Evolutionary conservation across 2,113 vertebrate genomes (phyloP).

Genomic region (Trinectes maculatus): DNA sequence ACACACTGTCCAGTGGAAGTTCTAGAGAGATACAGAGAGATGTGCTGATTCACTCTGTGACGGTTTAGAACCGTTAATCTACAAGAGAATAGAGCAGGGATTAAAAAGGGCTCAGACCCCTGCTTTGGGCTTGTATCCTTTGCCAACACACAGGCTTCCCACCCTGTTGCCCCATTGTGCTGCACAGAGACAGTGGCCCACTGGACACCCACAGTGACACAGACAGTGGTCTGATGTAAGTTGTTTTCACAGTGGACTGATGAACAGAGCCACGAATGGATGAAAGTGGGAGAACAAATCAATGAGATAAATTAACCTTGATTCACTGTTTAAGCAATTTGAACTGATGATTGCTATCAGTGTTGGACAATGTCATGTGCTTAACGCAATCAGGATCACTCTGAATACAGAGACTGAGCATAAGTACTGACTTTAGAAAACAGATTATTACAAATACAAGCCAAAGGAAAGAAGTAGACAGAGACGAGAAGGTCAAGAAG

Average conservation of each 20-base stretch:
- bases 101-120: constrained; percentile 69
- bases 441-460: background rate
- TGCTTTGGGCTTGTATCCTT: constrained; percentile 43
- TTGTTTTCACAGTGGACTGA: constrained; percentile 67
- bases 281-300: constrained; percentile 18
- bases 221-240: constrained; percentile 72
- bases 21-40: constrained; percentile 69
- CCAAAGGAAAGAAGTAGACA: constrained; percentile 12
- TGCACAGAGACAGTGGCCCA: constrained; percentile 45
- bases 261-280: constrained; percentile 16
- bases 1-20: constrained; percentile 45
- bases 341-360: constrained; percentile 10
- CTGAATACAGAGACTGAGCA: background rate
- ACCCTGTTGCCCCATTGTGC: constrained; percentile 62
- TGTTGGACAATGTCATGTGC: background rate
- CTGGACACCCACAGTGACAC: constrained; percentile 51
- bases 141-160: constrained; percentile 56
- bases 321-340: constrained; percentile 10
- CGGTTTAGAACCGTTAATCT: constrained; percentile 81
- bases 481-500: too few species aligned
- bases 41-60: constrained; percentile 83
- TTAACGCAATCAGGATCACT: background rate
- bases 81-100: constrained; percentile 77
- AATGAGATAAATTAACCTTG: constrained; percentile 25
- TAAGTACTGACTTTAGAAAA: background rate